phyloP scores from a whole-genome alignment of 2,888 invertebrate genomes.

The Myopa tessellatipennis region DNA sequence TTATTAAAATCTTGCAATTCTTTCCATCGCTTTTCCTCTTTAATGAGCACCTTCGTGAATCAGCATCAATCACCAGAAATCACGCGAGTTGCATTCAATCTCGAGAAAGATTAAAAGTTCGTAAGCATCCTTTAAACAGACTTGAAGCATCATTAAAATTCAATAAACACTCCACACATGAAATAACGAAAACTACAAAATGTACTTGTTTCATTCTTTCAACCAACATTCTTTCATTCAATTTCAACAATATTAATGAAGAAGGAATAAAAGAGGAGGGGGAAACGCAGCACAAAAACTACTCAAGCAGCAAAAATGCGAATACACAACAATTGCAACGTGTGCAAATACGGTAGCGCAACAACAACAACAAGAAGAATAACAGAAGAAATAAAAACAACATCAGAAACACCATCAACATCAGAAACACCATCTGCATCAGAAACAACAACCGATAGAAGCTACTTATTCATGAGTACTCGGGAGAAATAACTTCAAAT shows the following conservation, averaged over 20 bases:
- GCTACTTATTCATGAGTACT: background rate
- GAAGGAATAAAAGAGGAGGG: background rate
- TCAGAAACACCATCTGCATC: background rate
- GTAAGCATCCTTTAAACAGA: background rate
- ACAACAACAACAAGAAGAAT: slow-evolving; percentile 8
- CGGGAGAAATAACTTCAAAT: background rate
- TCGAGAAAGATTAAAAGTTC: too few species aligned
- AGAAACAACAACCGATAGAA: background rate
- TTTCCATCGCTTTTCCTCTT: too few species aligned
- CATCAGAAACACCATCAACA: background rate
- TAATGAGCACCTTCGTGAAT: too few species aligned
- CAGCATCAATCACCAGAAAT: too few species aligned
- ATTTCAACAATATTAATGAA: background rate
- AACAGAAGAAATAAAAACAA: background rate
- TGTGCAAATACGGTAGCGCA: background rate
- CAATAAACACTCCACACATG: background rate
- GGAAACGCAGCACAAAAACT: background rate
- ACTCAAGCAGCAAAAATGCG: background rate
- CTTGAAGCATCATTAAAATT: background rate
- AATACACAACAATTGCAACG: background rate
- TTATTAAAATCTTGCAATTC: too few species aligned
- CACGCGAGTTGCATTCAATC: too few species aligned
- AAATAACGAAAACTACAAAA: background rate
- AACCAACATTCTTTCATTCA: background rate
- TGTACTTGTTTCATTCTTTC: background rate